A percentile compares a stretch with the other conserved stretches of the same genome.
phyloP scores from a whole-genome alignment of 1,140 invertebrate genomes.

The Drosophila lacertosa region DNA sequence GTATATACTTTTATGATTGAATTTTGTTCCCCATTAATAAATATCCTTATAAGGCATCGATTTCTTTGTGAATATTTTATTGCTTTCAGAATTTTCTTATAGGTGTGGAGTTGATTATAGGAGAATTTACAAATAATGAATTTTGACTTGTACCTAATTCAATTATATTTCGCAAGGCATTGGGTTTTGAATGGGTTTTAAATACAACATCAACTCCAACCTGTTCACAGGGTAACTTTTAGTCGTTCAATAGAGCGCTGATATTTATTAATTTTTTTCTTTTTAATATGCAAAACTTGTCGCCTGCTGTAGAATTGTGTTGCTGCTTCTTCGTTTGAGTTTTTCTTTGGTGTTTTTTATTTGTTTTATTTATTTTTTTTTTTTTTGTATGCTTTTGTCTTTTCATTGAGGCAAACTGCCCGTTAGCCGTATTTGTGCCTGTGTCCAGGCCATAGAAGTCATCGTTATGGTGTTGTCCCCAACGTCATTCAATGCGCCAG shows the following conservation, averaged over 20 bases:
- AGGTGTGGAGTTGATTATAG: no score
- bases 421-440: slow-evolving; percentile 72
- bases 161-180: no score
- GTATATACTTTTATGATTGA: no score
- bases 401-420: slow-evolving; percentile 56
- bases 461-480: slow-evolving; percentile 41
- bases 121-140: no score
- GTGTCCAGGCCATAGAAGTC: slow-evolving; percentile 51
- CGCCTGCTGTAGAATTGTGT: slow-evolving; percentile 32
- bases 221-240: not conserved
- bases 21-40: no score
- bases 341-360: slow-evolving; percentile 13
- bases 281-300: slow-evolving; percentile 78
- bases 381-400: slow-evolving; percentile 29
- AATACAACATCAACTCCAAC: not conserved
- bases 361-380: not conserved
- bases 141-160: no score
- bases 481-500: slow-evolving; percentile 52
- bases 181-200: no score
- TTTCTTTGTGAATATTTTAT: no score
- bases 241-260: not conserved
- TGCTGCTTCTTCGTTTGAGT: slow-evolving; percentile 10
- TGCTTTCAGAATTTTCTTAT: no score
- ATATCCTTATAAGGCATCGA: no score
- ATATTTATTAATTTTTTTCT: slow-evolving; percentile 5